A percentile compares a stretch with the other conserved stretches of the same genome.
phyloP scores from a whole-genome alignment of 2,113 vertebrate genomes.

The Chitala chitala region DNA sequence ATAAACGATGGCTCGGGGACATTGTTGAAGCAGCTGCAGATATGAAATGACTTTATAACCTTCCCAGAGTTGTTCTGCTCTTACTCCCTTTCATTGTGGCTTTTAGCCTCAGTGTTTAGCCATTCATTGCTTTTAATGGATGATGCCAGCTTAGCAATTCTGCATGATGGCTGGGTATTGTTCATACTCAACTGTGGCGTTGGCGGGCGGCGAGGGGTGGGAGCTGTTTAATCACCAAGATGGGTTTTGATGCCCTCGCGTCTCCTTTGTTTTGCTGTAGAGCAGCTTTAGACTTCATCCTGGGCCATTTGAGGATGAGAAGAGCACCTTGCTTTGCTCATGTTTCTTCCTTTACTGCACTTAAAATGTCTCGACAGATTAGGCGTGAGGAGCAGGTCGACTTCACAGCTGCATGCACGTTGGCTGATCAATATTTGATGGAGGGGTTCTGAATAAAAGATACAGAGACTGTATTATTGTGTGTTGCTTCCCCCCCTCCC shows the following conservation, averaged over 20 bases:
- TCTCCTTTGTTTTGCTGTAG: not conserved
- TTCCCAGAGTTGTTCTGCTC: not conserved
- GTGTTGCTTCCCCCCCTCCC: not conserved
- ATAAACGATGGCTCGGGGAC: too few species aligned
- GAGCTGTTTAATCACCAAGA: not conserved
- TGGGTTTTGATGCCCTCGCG: not conserved
- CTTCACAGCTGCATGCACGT: not conserved
- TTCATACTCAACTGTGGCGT: not conserved
- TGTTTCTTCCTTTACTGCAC: not conserved
- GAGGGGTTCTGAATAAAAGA: not conserved
- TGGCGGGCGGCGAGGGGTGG: too few species aligned
- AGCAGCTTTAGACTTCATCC: not conserved
- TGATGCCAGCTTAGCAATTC: not conserved
- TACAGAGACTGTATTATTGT: not conserved
- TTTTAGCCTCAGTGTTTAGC: not conserved
- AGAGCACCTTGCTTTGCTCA: not conserved
- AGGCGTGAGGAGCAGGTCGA: not conserved
- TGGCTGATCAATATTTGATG: slow-evolving; percentile 15
- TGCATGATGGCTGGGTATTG: not conserved
- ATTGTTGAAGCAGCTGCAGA: not conserved
- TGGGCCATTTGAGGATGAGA: not conserved
- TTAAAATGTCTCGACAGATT: slow-evolving; percentile 8
- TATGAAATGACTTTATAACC: not conserved
- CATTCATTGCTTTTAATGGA: not conserved
- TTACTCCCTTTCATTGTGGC: not conserved